Evolutionary conservation across 2,888 invertebrate genomes (phyloP), one percentile per base, ranked within the genome.

Genomic region (Cotesia congregata): DNA sequence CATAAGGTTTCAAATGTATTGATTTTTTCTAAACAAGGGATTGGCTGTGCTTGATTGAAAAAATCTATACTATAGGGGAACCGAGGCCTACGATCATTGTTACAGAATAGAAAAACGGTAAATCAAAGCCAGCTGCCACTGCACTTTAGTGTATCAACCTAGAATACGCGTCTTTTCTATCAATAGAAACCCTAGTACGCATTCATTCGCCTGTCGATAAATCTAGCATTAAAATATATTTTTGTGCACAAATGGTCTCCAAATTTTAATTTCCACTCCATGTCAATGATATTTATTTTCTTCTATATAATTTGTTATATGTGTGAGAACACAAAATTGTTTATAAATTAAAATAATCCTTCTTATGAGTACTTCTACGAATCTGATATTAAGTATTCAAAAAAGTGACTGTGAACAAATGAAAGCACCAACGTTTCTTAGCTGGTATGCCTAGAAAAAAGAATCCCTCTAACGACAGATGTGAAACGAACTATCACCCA

Each of bases 81-180:
- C 59, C 30, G 70, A 70, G 30, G 41, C 64, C 61, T 6, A 65
- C 30, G 70, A 70, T 64, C 70, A 64, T 69, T 70, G 73, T 64
- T 38, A 59, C 64, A 73, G 38, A 65, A 70, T 41, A 70, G 78
- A 81, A 79, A 80, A 81, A 74, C 80, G 80, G 83, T 81, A 50
- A 50, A 50, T 81, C 83, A 82, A 83, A 83, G 87, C 86, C 88
- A 88, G 88, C 88, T 88, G 88, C 87, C 82, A 85, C 83, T 84
- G 83, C 83, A 17, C 62, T 17, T 83, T 85, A 85, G 85, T 84
- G 84, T 83, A 85, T 84, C 84, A 81, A 85, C 83, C 82, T 83
- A 83, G 82, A 78, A 86, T 83, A 81, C 84, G 84, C 84, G 84
- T 85, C 82, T 83, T 85, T 86, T 87, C 85, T 82, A 85, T 83